Percentiles rank a stretch among this genome's conserved stretches.
These are phyloP conservation scores for Andricus grossulariae DNA, from an alignment of 1,140 invertebrate genomes.

Conservation along the genomic window DNA sequence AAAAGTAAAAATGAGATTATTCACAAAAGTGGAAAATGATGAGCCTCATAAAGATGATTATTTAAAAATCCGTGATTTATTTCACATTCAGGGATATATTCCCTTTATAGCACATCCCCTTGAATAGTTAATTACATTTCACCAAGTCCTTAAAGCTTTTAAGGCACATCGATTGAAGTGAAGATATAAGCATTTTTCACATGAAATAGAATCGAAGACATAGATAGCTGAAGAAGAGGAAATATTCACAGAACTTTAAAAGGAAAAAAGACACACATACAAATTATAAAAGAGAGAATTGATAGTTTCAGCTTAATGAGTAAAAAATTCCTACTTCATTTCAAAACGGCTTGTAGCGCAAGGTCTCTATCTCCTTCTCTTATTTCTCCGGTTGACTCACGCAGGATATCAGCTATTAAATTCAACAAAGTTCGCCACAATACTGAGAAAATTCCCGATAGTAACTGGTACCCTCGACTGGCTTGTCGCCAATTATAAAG, in stretches of 20 bases:
- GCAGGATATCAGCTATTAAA: slow-evolving; percentile 72
- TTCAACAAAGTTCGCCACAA: slow-evolving; percentile 65
- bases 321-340: slow-evolving; percentile 14
- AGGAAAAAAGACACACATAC: background rate
- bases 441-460: slow-evolving; percentile 68
- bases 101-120: too few species aligned
- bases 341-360: slow-evolving; percentile 11
- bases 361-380: slow-evolving; percentile 28
- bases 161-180: too few species aligned
- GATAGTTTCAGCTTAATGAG: slow-evolving; percentile 26
- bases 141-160: too few species aligned
- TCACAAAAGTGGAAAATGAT: background rate
- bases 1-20: slow-evolving; percentile 7
- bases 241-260: background rate
- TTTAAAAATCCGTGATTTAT: too few species aligned
- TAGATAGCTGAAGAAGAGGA: background rate
- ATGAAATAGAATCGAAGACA: too few species aligned
- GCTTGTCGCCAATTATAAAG: slow-evolving; percentile 45
- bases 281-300: slow-evolving; percentile 18
- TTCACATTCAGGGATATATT: too few species aligned
- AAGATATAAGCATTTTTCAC: too few species aligned
- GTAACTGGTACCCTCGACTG: slow-evolving; percentile 44
- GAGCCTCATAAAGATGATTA: background rate
- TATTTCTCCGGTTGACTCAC: slow-evolving; percentile 56
- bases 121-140: too few species aligned